These are phyloP conservation scores for Thermophis baileyi DNA, from an alignment of 2,113 vertebrate genomes.

Conservation along the genomic window DNA sequence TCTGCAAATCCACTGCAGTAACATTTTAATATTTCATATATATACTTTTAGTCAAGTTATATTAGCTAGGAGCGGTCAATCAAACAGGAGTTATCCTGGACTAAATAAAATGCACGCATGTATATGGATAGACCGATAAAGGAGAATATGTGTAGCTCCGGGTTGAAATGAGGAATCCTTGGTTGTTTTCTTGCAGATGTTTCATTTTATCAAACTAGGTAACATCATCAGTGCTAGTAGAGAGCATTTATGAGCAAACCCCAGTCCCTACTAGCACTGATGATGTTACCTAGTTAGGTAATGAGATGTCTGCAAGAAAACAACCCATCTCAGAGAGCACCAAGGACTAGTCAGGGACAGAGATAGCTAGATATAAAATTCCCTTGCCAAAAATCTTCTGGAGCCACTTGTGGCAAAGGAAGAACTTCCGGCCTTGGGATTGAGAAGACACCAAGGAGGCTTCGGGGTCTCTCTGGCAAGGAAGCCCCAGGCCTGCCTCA, in stretches of 20 bases:
- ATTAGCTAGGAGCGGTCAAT: constrained; percentile 68
- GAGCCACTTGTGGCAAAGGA: not conserved
- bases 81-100: constrained; percentile 50
- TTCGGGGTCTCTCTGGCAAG: no score
- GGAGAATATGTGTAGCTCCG: not conserved
- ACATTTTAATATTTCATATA: constrained; percentile 35
- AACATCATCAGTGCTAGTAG: not conserved
- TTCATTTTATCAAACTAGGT: not conserved
- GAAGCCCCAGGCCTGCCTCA: not conserved
- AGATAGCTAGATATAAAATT: not conserved
- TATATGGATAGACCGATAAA: not conserved
- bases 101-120: constrained; percentile 52
- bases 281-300: not conserved
- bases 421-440: not conserved
- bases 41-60: constrained; percentile 66
- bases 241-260: no score
- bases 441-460: not conserved
- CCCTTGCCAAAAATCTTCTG: not conserved
- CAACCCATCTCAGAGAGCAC: not conserved
- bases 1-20: constrained; percentile 75
- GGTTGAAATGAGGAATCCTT: not conserved
- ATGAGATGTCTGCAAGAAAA: not conserved
- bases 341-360: not conserved
- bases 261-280: not conserved
- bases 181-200: not conserved